Evolutionary conservation across 2,888 invertebrate genomes (phyloP), one percentile per base, ranked within the genome.

Genomic region (Melinaea marsaeus): DNA sequence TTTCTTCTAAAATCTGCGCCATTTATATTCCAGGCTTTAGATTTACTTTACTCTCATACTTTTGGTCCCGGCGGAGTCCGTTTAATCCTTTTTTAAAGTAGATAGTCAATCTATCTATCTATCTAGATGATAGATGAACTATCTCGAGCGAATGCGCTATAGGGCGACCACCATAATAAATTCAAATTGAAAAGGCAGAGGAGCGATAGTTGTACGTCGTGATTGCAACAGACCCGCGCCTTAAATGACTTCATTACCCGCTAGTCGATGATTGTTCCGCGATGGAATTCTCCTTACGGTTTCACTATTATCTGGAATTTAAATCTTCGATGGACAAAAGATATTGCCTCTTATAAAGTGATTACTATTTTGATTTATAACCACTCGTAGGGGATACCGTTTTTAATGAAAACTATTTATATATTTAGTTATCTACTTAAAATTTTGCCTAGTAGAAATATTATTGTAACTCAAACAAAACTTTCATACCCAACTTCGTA

Each of bases 131-230:
- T 22, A 22, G 22, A n/a, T 46, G 11, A 46, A 48, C 22, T 7
- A 7, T 51, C 32, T 51, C 5, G 51, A n/a, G 51, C 11, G 9
- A 51, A 32, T 6, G 22, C 22, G 32, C 22, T 32, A 32, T 7
- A 9, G 9, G n/a, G 32, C 32, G 32, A 32, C 22, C 32, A 9
- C 4, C 32, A 51, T 51, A 51, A 51, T 51, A 51, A 51, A 51
- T 51, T 51, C 51, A 51, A 51, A 51, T 51, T 51, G 32, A 51
- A 51, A 32, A 51, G n/a, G 51, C 51, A 51, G 51, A 51, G 51
- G 32, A 51, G 32, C 22, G 51, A 32, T 51, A 51, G 51, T 51
- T 51, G 51, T 32, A 3, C 6, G 7, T 51, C 51, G 51, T 51
- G 51, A 32, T 51, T 32, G 51, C 51, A 51, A 51, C 51, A 51